These are phyloP conservation scores for Nanger granti DNA, from an alignment of 2,113 vertebrate genomes.

Conservation along the genomic window DNA sequence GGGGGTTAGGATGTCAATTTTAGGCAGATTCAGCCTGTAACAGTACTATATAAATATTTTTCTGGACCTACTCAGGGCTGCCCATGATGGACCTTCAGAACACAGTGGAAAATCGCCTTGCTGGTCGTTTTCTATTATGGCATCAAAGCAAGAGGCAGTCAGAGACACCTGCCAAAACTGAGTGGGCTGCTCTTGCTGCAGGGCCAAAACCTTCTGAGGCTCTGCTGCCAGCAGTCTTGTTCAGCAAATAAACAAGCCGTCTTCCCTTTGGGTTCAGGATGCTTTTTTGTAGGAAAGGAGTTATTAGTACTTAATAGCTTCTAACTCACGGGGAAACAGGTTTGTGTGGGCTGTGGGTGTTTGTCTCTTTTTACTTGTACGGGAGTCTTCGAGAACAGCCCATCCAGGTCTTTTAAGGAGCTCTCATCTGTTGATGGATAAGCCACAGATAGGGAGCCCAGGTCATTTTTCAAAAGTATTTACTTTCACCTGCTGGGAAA, in stretches of 20 bases:
- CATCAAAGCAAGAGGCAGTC: not conserved
- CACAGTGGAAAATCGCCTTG: not conserved
- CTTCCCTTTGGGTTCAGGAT: not conserved
- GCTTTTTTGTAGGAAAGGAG: not conserved
- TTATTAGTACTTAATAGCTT: not conserved
- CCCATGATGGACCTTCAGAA: not conserved
- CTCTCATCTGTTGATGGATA: not conserved
- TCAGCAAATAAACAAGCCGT: slow-evolving; percentile 6
- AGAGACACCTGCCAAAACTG: not conserved
- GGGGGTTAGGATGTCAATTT: not conserved
- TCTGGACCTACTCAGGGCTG: not conserved
- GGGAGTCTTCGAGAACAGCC: not conserved
- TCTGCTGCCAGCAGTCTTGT: not conserved
- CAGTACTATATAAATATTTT: not conserved
- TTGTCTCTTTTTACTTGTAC: not conserved
- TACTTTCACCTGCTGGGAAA: not conserved
- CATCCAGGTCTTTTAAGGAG: not conserved
- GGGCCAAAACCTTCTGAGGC: not conserved
- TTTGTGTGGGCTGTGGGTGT: not conserved
- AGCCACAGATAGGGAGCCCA: not conserved
- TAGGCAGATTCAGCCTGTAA: not conserved
- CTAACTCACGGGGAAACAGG: not conserved
- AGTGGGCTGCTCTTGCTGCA: not conserved
- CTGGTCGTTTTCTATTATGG: not conserved
- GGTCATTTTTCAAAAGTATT: not conserved